Conservation (phyloP, 2,113 vertebrate genomes). For the Bungarus multicinctus region DNA sequence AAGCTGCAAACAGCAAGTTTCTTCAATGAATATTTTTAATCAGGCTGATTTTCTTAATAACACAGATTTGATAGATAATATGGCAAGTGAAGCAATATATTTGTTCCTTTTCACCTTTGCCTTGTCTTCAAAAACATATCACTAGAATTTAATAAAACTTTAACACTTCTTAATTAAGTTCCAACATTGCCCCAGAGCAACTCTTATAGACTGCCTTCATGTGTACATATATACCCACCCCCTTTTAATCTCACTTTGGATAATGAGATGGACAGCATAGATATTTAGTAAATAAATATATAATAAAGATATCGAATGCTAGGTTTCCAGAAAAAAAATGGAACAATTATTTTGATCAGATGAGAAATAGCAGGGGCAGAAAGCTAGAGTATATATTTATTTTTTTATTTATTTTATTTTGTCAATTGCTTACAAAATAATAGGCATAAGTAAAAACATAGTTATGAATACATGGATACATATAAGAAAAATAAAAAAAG, state of each 20-base stretch:
- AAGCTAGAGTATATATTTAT: neutral
- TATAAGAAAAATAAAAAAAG: no score
- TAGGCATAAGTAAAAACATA: no score
- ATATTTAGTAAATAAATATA: neutral
- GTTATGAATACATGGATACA: no score
- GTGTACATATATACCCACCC: neutral
- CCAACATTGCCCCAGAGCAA: neutral
- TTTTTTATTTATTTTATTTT: no score
- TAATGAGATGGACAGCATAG: neutral
- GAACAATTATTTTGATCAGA: neutral
- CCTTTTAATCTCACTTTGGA: neutral
- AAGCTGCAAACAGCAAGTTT: neutral
- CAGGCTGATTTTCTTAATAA: slow-evolving; percentile 2
- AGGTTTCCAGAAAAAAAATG: neutral
- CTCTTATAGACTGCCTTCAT: neutral
- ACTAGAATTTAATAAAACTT: neutral
- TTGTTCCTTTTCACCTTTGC: neutral
- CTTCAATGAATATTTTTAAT: slow-evolving; percentile 9
- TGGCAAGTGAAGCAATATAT: neutral
- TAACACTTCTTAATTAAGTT: neutral
- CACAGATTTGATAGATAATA: neutral
- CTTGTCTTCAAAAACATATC: neutral
- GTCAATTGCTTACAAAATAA: no score
- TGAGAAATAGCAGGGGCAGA: neutral
- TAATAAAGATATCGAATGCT: neutral